Evolutionary conservation across 2,888 invertebrate species (phyloP).

Genomic region (Drosophila mettleri): DNA sequence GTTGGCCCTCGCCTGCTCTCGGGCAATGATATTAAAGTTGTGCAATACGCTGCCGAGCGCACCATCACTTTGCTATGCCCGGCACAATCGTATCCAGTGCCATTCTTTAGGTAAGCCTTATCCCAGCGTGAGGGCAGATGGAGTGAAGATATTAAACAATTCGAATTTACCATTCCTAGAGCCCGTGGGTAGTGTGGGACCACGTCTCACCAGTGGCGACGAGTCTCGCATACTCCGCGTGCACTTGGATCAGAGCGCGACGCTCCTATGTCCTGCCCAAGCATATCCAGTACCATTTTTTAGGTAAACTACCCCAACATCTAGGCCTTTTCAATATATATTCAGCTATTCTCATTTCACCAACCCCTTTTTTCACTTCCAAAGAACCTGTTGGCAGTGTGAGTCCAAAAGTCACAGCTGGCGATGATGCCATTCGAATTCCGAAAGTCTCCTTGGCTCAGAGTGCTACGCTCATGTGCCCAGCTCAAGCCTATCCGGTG

Average conservation of each 20-base stretch:
- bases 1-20: constrained; percentile 87
- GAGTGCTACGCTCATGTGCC: constrained; percentile 89
- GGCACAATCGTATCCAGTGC: constrained; percentile 90
- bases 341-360: background rate
- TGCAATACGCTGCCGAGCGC: constrained; percentile 70
- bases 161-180: constrained; percentile 70
- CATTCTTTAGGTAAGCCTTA: constrained; percentile 90
- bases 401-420: constrained; percentile 88
- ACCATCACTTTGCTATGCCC: constrained; percentile 88
- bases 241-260: constrained; percentile 86
- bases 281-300: constrained; percentile 89
- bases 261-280: constrained; percentile 88
- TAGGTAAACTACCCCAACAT: constrained; percentile 87
- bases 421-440: constrained; percentile 86
- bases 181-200: constrained; percentile 86
- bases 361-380: constrained; percentile 16
- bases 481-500: constrained; percentile 91
- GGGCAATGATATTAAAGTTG: constrained; percentile 84
- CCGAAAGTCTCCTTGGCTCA: constrained; percentile 83
- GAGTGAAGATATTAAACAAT: background rate
- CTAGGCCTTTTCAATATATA: constrained; percentile 11
- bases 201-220: constrained; percentile 90
- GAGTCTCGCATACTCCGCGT: constrained; percentile 86
- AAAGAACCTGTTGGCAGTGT: constrained; percentile 86
- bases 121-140: constrained; percentile 48